Base-by-base conservation (phyloP, 2,113 vertebrate species). In the Ictalurus punctatus region DNA sequence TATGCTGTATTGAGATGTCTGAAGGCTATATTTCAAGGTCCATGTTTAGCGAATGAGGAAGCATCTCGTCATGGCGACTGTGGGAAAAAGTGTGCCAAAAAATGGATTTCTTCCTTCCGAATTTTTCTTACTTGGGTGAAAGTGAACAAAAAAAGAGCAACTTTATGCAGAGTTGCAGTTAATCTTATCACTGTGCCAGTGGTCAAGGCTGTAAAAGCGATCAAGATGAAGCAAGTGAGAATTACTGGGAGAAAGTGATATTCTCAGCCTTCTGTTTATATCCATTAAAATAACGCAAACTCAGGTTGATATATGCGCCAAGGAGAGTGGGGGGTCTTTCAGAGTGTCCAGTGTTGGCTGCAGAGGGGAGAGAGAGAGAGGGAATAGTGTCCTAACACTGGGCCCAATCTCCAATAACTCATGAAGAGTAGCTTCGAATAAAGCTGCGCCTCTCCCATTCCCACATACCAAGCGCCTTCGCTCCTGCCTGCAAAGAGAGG, bases 381-480 rank as follows among this genome's bases (percentile, higher is more conserved):
- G 54, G 82, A 86, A 92, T 92, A 93, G 87, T 90, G 85, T 94
- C 92, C 90, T 82, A 89, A 90, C 91, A 92, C 59, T 90, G 86
- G 74, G 87, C 83, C 87, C 91, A 93, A 94, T 92, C 92, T 92
- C 95, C 95, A 96, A 95, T 96, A 95, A 95, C 95, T 97, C 94
- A 96, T 95, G 95, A 96, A 95, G 95, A 93, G 94, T 93, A 93
- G 95, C 94, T 94, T 94, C 93, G 94, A 94, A 93, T 90, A 93
- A 96, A 94, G 94, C 92, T 93, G 91, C 92, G 94, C 90, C 95
- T 96, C 87, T 95, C 89, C 92, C 95, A 94, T 97, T 97, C 96
- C 96, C 97, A 97, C 97, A 97, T 96, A 97, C 97, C 96, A 96
- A 96, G 93, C 89, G 87, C 95, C 95, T 96, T 93, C 94, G 95